A percentile compares a stretch with the other conserved stretches of the same genome.
Conservation (phyloP, 2,113 vertebrate genomes). For the Glareola pratincola region DNA sequence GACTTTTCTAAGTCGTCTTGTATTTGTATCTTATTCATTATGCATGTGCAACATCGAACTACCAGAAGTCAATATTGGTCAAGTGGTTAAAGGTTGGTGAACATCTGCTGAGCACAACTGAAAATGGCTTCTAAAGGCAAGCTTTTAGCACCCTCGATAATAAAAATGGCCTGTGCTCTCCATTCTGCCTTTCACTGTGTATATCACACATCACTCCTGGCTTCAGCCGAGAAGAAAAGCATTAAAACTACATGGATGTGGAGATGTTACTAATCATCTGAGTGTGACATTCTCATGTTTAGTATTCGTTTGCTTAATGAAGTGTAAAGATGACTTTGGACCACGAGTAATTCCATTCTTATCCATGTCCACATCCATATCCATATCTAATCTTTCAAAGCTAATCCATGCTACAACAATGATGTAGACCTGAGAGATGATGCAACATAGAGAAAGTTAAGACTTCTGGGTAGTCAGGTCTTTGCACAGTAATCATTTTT, state of each 20-base stretch:
- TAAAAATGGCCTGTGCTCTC: background rate
- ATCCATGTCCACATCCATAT: background rate
- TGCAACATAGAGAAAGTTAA: slow-evolving; percentile 1
- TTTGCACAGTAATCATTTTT: background rate
- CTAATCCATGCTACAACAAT: background rate
- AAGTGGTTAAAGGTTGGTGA: background rate
- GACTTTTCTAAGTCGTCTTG: background rate
- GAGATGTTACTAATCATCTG: background rate
- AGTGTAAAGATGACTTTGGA: slow-evolving; percentile 1
- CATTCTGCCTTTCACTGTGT: background rate
- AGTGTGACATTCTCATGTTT: background rate
- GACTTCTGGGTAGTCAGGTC: background rate
- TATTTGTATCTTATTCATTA: background rate
- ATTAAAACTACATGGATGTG: background rate
- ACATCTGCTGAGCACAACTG: background rate
- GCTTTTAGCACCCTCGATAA: background rate
- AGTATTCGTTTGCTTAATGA: background rate
- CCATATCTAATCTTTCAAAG: slow-evolving; percentile 26
- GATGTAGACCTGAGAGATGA: background rate
- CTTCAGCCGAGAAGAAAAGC: background rate
- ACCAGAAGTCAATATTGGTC: background rate
- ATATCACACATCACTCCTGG: background rate
- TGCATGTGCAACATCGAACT: background rate
- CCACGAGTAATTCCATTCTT: background rate
- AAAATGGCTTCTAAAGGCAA: background rate